phyloP scores from a whole-genome alignment of 2,113 vertebrate species.

The Vidua chalybeata region DNA sequence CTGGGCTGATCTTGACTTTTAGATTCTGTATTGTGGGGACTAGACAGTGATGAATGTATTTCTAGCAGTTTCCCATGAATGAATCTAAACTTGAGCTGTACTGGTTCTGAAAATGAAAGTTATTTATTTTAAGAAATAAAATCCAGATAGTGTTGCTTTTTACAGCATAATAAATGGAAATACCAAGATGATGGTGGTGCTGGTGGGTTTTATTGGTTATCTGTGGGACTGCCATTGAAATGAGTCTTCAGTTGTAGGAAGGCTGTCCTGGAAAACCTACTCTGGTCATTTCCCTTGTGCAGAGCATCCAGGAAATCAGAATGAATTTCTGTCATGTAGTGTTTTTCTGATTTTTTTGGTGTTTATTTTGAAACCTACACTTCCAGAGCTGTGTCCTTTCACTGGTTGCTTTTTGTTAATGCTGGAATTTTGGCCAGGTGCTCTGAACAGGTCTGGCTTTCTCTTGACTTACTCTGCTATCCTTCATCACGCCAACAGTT shows the following conservation, averaged over 20 bases:
- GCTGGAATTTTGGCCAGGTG: background rate
- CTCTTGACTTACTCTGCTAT: background rate
- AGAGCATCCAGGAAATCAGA: background rate
- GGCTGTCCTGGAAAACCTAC: background rate
- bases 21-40: constrained; percentile 67
- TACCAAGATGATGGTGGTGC: constrained; percentile 22
- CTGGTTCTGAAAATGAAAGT: constrained; percentile 75
- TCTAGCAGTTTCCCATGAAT: constrained; percentile 70
- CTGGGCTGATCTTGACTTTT: constrained; percentile 55
- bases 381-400: background rate
- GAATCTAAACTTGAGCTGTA: constrained; percentile 75
- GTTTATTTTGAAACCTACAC: background rate
- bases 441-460: background rate
- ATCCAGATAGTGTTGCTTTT: constrained; percentile 78
- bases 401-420: background rate
- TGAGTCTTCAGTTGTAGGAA: background rate
- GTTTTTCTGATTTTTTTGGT: background rate
- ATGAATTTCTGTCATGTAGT: background rate
- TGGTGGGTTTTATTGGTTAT: background rate
- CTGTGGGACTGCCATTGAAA: background rate
- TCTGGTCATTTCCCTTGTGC: background rate
- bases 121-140: constrained; percentile 81
- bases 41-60: constrained; percentile 79
- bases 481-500: background rate
- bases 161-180: constrained; percentile 79